A percentile compares a stretch with the other conserved stretches of the same genome.
These are phyloP conservation scores for Manduca sexta DNA, from an alignment of 1,140 invertebrate species.

Conservation along the genomic window DNA sequence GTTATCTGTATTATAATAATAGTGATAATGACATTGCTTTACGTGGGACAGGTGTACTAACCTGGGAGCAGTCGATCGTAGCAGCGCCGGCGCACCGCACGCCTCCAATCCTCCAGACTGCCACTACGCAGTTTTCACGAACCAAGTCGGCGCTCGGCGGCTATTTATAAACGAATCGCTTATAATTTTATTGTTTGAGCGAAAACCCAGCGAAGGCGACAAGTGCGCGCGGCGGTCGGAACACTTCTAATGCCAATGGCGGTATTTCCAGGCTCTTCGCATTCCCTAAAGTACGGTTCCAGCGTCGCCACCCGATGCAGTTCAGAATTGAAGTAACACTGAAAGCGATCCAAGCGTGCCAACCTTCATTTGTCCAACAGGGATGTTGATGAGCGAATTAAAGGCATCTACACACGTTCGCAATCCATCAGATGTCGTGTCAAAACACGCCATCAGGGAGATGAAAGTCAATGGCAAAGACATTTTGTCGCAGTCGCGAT, in stretches of 20 bases:
- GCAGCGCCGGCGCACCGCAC: constrained; percentile 49
- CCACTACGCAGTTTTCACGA: constrained; percentile 31
- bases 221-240: constrained; percentile 51
- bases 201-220: constrained; percentile 59
- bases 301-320: constrained; percentile 6
- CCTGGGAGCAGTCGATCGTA: constrained; percentile 46
- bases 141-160: constrained; percentile 15
- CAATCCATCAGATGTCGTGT: neutral
- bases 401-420: neutral
- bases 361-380: constrained; percentile 5
- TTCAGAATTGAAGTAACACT: constrained; percentile 6
- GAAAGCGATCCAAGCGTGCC: constrained; percentile 9
- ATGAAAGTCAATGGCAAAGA: neutral
- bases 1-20: constrained; percentile 59
- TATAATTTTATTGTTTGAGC: constrained; percentile 71
- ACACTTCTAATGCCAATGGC: constrained; percentile 42
- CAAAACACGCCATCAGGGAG: neutral
- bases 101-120: constrained; percentile 47
- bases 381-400: neutral
- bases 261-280: constrained; percentile 23
- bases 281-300: constrained; percentile 21
- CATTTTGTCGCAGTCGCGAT: neutral
- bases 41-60: constrained; percentile 56
- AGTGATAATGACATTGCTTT: constrained; percentile 65
- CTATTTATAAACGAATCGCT: constrained; percentile 61